Conservation (phyloP, 2,797 vertebrate genomes). For the Petrocephalus schoutedeni region DNA sequence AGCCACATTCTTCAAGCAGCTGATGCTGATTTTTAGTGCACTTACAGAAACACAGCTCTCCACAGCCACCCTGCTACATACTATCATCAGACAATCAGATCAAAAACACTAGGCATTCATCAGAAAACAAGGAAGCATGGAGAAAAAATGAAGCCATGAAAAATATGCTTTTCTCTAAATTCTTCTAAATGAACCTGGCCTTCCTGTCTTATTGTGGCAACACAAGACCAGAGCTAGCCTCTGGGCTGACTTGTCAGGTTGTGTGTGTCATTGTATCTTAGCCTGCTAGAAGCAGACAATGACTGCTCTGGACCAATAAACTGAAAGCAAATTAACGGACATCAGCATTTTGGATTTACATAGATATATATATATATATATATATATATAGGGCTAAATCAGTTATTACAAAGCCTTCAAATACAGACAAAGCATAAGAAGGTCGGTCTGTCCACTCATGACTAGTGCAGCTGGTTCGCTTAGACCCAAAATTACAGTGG, state of each 20-base stretch:
- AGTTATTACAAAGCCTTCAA: neutral
- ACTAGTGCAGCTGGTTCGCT: neutral
- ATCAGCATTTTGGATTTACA: neutral
- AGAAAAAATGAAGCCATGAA: neutral
- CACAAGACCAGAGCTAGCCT: neutral
- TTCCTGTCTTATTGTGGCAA: neutral
- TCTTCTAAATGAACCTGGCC: neutral
- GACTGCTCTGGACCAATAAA: neutral
- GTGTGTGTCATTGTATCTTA: neutral
- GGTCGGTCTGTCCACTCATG: neutral
- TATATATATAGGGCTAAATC: neutral
- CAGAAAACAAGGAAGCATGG: neutral
- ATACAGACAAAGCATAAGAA: neutral
- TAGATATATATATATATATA: neutral
- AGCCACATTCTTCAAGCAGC: neutral
- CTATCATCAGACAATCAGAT: neutral
- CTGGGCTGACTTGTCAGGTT: neutral
- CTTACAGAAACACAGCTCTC: neutral
- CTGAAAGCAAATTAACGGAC: neutral
- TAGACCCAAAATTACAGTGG: neutral
- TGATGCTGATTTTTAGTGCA: neutral
- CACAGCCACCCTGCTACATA: neutral
- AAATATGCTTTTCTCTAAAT: neutral
- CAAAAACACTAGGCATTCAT: neutral
- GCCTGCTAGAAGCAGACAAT: neutral